These are phyloP conservation scores for Tiliacea aurago DNA, from an alignment of 2,888 invertebrate genomes.

Conservation along the genomic window DNA sequence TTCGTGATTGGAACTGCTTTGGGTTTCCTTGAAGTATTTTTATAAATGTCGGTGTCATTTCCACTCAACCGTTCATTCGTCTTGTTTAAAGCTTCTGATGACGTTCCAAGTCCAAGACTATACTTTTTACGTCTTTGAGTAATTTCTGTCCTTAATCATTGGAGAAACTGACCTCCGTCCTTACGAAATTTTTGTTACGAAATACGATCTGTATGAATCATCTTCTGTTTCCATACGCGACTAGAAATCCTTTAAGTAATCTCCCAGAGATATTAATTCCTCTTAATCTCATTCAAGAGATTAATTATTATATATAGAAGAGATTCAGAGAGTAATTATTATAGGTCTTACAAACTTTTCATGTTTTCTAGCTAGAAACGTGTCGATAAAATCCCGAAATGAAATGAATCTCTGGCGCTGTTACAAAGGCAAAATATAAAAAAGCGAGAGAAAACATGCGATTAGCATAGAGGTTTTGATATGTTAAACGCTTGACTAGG, in stretches of 20 bases:
- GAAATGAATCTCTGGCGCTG: constrained; percentile 7
- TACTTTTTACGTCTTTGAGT: constrained; percentile 19
- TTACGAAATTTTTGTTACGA: constrained; percentile 16
- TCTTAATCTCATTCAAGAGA: constrained; percentile 40
- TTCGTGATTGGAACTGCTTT: constrained; percentile 11
- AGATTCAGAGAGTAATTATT: too few relatives aligned
- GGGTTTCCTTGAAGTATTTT: constrained; percentile 26
- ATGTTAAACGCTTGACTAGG: constrained; percentile 41
- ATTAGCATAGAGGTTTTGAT: constrained; percentile 37
- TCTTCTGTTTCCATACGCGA: constrained; percentile 26
- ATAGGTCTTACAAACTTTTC: constrained; percentile 19
- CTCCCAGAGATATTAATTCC: constrained; percentile 21
- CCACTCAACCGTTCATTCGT: constrained; percentile 11
- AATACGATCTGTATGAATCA: constrained; percentile 37
- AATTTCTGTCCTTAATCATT: constrained; percentile 43
- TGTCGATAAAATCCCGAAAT: constrained; percentile 13
- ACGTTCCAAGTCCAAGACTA: background rate
- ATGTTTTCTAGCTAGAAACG: background rate
- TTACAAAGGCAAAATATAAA: constrained; percentile 14
- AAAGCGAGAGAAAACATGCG: constrained; percentile 24
- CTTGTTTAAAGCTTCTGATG: constrained; percentile 5
- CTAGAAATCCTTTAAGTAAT: constrained; percentile 34
- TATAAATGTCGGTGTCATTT: constrained; percentile 1
- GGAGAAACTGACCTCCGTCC: constrained; percentile 2
- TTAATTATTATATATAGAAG: too few relatives aligned